Evolutionary conservation across 2,888 invertebrate genomes (phyloP).

Genomic region (Yponomeuta sedellus): DNA sequence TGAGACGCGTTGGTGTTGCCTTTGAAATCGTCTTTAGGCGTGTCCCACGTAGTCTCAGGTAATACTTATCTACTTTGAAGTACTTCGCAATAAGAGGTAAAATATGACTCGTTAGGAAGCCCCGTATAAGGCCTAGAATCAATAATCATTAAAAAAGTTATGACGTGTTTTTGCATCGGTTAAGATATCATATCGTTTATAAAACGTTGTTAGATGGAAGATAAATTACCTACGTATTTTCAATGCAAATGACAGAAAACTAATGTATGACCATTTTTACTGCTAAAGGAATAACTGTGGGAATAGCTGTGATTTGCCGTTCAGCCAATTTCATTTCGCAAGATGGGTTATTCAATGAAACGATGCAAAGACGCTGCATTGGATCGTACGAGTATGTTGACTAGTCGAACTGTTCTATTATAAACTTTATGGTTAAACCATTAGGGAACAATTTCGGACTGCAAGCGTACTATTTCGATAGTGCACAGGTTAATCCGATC

Average conservation of each 20-base stretch:
- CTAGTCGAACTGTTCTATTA: background rate
- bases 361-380: background rate
- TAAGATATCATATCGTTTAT: background rate
- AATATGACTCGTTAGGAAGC: slow-evolving; percentile 11
- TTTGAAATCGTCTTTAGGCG: slow-evolving; percentile 26
- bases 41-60: slow-evolving; percentile 9
- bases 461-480: background rate
- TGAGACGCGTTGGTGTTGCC: slow-evolving; percentile 31
- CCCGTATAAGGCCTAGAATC: slow-evolving; percentile 11
- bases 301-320: background rate
- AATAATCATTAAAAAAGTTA: slow-evolving; percentile 16
- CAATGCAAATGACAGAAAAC: background rate
- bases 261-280: background rate
- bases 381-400: background rate
- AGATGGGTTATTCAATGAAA: background rate
- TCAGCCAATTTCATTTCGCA: background rate
- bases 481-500: background rate
- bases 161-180: slow-evolving; percentile 8
- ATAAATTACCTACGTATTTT: background rate
- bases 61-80: background rate
- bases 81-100: slow-evolving; percentile 12
- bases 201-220: background rate
- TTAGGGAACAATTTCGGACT: background rate
- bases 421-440: background rate
- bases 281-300: background rate